Conservation (phyloP, 2,113 vertebrate species). For the Myocastor coypus region DNA sequence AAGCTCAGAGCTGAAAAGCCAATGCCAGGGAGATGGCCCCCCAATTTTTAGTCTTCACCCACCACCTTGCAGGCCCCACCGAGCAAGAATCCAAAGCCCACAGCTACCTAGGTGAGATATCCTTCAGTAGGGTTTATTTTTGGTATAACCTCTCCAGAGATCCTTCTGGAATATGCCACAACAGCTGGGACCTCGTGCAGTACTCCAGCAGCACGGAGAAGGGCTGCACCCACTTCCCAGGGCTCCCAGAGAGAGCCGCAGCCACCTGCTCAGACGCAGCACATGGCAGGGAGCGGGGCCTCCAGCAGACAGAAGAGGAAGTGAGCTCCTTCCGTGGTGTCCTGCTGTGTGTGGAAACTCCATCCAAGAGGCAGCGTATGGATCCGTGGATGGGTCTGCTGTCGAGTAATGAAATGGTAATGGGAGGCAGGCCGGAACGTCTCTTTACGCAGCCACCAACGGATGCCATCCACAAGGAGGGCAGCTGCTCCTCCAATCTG, state of each 20-base stretch:
- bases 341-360: constrained; percentile 70
- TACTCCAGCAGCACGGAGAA: not conserved
- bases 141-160: not conserved
- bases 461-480: constrained; percentile 76
- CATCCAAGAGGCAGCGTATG: constrained; percentile 76
- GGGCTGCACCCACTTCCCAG: constrained; percentile 31
- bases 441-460: constrained; percentile 70
- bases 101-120: rapidly evolving
- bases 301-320: constrained; percentile 67
- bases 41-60: too few relatives aligned
- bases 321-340: not conserved
- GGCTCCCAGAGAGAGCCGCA: not conserved
- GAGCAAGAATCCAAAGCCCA: not conserved
- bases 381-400: constrained; percentile 68
- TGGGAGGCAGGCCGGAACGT: constrained; percentile 78
- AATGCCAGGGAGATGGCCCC: rapidly evolving
- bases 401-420: constrained; percentile 73
- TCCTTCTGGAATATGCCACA: not conserved
- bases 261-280: not conserved
- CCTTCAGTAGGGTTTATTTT: not conserved
- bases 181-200: not conserved
- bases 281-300: constrained; percentile 65
- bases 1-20: not conserved
- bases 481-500: constrained; percentile 80
- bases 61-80: not conserved